phyloP scores from a whole-genome alignment of 1,140 invertebrate genomes.

The Drosophila santomea region DNA sequence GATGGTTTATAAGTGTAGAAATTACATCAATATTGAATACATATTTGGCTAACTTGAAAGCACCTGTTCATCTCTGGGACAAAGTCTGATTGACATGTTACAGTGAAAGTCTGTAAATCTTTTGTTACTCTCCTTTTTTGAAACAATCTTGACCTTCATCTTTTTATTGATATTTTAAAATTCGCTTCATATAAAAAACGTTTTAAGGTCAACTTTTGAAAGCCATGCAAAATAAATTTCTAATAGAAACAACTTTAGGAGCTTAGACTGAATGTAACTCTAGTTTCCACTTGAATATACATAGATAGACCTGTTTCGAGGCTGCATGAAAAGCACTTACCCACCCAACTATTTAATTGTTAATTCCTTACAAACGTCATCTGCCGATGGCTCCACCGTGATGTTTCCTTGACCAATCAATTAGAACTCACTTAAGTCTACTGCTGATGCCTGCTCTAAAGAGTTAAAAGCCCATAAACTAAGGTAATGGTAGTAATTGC shows the following conservation, averaged over 20 bases:
- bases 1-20: too few species aligned
- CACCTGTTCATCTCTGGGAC: too few species aligned
- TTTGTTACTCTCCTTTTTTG: too few species aligned
- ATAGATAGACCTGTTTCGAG: neutral
- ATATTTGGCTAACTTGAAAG: too few species aligned
- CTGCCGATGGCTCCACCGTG: neutral
- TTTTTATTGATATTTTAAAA: too few species aligned
- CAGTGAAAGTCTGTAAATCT: too few species aligned
- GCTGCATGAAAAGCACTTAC: constrained; percentile 76
- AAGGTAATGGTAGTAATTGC: constrained; percentile 28
- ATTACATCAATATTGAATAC: too few species aligned
- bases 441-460: constrained; percentile 22
- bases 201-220: too few species aligned
- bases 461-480: constrained; percentile 12
- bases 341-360: constrained; percentile 13
- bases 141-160: too few species aligned
- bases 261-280: neutral
- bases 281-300: neutral
- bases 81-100: too few species aligned
- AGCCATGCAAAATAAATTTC: neutral
- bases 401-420: constrained; percentile 24
- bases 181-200: too few species aligned
- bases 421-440: constrained; percentile 27
- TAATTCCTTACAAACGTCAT: constrained; percentile 10
- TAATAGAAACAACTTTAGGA: too few species aligned